A percentile compares a stretch with the other conserved stretches of the same genome.
These are phyloP conservation scores for Ctenochaetus hawaiiensis DNA, from an alignment of 2,797 vertebrate genomes.

Conservation along the genomic window DNA sequence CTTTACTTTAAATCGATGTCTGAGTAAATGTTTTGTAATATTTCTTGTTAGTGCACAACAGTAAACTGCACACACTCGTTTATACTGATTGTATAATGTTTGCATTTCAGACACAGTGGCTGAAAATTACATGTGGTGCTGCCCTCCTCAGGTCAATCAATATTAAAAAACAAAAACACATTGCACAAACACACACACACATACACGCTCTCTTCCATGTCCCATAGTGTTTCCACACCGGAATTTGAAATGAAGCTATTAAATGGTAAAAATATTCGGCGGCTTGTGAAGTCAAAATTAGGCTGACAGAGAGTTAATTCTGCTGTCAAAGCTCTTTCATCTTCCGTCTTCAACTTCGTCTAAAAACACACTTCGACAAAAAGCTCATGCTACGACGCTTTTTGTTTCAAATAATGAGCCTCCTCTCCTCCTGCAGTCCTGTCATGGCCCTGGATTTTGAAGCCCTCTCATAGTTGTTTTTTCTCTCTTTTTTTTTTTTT, in stretches of 20 bases:
- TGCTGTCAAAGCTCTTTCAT: constrained; percentile 7
- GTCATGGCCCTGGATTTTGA: constrained; percentile 16
- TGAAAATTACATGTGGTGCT: neutral
- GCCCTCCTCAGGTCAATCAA: neutral
- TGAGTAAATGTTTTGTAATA: neutral
- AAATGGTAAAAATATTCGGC: constrained; percentile 8
- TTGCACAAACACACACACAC: too few species aligned
- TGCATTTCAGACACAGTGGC: neutral
- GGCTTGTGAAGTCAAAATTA: neutral
- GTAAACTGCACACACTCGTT: neutral
- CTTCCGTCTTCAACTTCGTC: neutral
- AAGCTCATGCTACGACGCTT: neutral
- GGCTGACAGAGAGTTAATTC: constrained; percentile 9
- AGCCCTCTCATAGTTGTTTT: constrained; percentile 30
- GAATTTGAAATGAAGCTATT: neutral
- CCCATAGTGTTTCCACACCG: neutral
- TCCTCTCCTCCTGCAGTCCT: neutral
- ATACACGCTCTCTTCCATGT: neutral
- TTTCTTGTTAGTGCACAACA: neutral
- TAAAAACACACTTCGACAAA: constrained; percentile 7
- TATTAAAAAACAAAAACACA: neutral
- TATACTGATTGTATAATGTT: neutral
- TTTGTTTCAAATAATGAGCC: constrained; percentile 4
- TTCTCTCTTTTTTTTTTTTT: too few species aligned
- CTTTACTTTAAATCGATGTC: neutral